These are phyloP conservation scores for Norana najaformis DNA, from an alignment of 2,888 invertebrate species.

Conservation along the genomic window DNA sequence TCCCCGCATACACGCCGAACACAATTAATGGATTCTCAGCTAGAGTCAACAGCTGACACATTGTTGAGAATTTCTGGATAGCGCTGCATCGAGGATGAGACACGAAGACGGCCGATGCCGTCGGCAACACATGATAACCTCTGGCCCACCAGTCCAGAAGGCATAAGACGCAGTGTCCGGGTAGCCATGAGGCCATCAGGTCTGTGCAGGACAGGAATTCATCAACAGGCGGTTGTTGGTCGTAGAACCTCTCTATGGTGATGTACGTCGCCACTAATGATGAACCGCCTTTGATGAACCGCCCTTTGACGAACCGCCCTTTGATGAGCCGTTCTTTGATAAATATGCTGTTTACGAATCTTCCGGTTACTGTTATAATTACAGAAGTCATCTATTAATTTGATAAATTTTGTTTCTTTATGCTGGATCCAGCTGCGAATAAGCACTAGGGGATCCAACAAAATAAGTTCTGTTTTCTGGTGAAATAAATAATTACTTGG, in stretches of 20 bases:
- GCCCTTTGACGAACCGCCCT: neutral
- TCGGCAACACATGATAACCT: too few species aligned
- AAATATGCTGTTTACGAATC: neutral
- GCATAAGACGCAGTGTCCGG: neutral
- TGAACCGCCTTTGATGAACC: neutral
- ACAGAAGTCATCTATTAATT: too few species aligned
- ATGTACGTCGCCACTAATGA: neutral
- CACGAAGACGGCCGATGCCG: too few species aligned
- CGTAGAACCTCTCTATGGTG: neutral
- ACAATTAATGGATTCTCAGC: too few species aligned
- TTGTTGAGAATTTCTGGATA: too few species aligned
- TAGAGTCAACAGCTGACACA: too few species aligned
- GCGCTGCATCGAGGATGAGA: too few species aligned
- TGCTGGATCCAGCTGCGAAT: too few species aligned
- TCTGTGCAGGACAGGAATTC: neutral
- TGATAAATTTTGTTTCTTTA: too few species aligned
- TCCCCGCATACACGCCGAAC: too few species aligned
- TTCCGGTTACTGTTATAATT: too few species aligned
- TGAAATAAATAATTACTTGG: neutral
- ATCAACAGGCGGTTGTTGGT: neutral
- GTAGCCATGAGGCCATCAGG: neutral
- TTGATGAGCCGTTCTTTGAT: neutral
- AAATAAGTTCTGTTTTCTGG: neutral
- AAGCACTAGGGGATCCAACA: too few species aligned
- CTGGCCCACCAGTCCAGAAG: neutral